A percentile compares a stretch with the other conserved stretches of the same genome.
Conservation (phyloP, 2,797 vertebrate genomes). For the Lithobates sylvaticus region DNA sequence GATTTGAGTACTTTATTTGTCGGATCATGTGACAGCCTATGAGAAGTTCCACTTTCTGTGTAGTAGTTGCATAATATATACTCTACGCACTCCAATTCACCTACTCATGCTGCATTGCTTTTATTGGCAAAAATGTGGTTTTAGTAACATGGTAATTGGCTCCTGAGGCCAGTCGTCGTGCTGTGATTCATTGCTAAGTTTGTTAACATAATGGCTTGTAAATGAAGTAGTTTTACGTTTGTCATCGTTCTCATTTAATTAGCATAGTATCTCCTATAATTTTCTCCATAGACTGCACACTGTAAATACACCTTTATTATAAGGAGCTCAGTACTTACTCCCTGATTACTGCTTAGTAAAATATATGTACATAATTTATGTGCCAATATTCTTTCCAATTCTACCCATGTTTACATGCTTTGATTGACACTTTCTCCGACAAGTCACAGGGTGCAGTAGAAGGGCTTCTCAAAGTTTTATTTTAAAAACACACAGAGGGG, state of each 20-base stretch:
- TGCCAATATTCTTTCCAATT: not conserved
- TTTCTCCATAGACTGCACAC: slow-evolving; percentile 25
- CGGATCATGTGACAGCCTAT: not conserved
- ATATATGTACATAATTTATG: not conserved
- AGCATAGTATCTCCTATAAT: not conserved
- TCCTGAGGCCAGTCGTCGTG: not conserved
- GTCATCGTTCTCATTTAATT: slow-evolving; percentile 32
- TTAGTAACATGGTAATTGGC: slow-evolving; percentile 28
- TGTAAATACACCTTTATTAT: slow-evolving; percentile 38
- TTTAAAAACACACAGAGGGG: too few species aligned
- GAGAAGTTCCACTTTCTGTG: not conserved
- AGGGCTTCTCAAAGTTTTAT: not conserved
- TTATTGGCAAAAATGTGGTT: slow-evolving; percentile 35
- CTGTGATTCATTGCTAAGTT: slow-evolving; percentile 37
- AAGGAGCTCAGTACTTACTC: not conserved
- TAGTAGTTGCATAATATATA: not conserved
- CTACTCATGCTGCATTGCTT: slow-evolving; percentile 22
- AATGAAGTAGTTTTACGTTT: slow-evolving; percentile 32
- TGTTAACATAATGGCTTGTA: slow-evolving; percentile 41
- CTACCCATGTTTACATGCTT: not conserved
- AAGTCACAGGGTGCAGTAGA: not conserved
- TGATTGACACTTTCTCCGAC: not conserved
- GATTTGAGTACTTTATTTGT: not conserved
- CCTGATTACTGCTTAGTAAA: slow-evolving; percentile 5
- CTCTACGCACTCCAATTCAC: not conserved